Evolutionary conservation across 30 jellyfish, hydroid and myxozoan genomes (phyloP), one percentile per base, ranked within the genome.

Genomic region (Hydractinia echinata): DNA sequence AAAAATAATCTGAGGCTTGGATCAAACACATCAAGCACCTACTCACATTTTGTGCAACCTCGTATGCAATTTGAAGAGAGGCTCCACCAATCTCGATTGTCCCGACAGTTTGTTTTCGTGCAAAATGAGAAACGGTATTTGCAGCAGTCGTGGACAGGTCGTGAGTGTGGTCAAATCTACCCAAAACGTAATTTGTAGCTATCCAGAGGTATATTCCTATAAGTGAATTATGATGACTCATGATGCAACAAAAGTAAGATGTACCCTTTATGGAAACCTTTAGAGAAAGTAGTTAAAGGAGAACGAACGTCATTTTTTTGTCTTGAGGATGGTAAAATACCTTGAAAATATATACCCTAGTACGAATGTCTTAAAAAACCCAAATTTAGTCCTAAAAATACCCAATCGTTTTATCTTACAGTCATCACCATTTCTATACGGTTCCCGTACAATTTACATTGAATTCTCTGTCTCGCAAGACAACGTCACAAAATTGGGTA

Each of bases 51-150:
- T 72, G 91, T 6, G 96, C 84, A 19, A 91, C 86, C 67, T 92
- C 98, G 77, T 86, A 92, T 15, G 96, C 98, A 70, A 92, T 92
- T 61, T 92, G 98, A 83, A 92, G 66, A 15, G 98, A 92, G 9
- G 98, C 98, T 49, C 98, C 98, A 58, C 98, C 98, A 86, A 87
- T 87, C 67, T 92, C 98, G 13, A 92, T 81, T 77, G 87, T 82
- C 20, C 98, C 98, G 71, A 76, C 93, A 20, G 98, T 92, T 80
- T 89, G 72, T 79, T 85, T 81, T n/a, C 97, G 79, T 10, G 44
- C 53, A 54, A 85, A 30, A 14, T 88, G 90, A 55, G 95, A 88
- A 54, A 85, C 97, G 73, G 89, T 90, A 82, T 95, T 89, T 1
- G 96, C 91, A 3, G 96, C 88, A 15, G 80, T 79, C 2, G 95